A percentile compares a stretch with the other conserved stretches of the same genome.
Conservation (phyloP, 2,888 invertebrate genomes). For the Pinctada fucata region DNA sequence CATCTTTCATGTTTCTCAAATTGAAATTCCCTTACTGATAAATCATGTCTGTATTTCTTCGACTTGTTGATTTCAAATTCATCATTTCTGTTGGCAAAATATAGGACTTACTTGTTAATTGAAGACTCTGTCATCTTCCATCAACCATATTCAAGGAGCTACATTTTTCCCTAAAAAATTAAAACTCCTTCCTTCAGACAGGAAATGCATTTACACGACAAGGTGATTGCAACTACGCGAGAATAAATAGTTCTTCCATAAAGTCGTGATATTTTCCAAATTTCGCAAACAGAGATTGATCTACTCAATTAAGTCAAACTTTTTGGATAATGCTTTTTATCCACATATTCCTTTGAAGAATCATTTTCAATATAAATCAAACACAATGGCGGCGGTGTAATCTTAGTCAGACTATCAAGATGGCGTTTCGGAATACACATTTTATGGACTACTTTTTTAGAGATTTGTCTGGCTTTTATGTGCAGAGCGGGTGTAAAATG, state of each 20-base stretch:
- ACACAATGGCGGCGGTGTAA: not conserved
- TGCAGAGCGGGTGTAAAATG: not conserved
- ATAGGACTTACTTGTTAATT: conserved; percentile 60
- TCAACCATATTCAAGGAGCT: conserved; percentile 50
- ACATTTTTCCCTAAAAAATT: conserved; percentile 47
- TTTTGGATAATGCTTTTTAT: too few species aligned
- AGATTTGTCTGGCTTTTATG: not conserved
- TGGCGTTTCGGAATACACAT: not conserved
- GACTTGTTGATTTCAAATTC: too few species aligned
- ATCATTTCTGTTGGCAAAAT: too few species aligned
- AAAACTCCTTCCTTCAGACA: conserved; percentile 49
- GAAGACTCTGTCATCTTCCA: conserved; percentile 68
- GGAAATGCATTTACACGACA: conserved; percentile 55
- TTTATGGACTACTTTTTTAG: conserved; percentile 9
- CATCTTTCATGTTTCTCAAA: not conserved
- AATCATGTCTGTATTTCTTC: too few species aligned
- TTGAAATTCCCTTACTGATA: too few species aligned
- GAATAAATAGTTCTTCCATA: conserved; percentile 44
- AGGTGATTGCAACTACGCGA: conserved; percentile 39
- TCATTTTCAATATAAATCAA: too few species aligned
- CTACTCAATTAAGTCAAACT: too few species aligned
- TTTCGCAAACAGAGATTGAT: not conserved
- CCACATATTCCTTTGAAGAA: too few species aligned
- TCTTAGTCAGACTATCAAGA: not conserved
- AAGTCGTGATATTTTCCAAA: not conserved